Conservation (phyloP, 2,797 vertebrate species). For the Semotilus atromaculatus region DNA sequence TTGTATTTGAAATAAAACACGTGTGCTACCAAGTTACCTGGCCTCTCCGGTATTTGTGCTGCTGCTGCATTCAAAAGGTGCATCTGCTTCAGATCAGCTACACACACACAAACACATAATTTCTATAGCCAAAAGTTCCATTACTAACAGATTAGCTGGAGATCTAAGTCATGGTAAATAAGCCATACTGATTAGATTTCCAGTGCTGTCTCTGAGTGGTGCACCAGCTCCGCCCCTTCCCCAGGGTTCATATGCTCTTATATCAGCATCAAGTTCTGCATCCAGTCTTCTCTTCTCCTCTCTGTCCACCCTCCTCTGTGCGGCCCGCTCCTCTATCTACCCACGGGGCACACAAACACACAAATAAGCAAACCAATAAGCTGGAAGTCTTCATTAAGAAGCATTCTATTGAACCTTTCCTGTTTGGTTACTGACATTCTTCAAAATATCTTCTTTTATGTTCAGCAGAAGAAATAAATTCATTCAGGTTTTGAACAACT, state of each 20-base stretch:
- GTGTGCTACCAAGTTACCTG: conserved; percentile 80
- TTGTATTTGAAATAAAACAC: conserved; percentile 63
- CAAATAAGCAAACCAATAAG: neutral
- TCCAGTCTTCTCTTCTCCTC: conserved; percentile 84
- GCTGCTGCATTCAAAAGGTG: conserved; percentile 88
- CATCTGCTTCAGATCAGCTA: conserved; percentile 93
- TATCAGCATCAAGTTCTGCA: conserved; percentile 86
- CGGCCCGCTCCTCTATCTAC: conserved; percentile 88
- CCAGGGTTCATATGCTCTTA: conserved; percentile 90
- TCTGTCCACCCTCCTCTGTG: conserved; percentile 79
- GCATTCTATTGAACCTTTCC: neutral
- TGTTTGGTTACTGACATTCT: too few relatives aligned
- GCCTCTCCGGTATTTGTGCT: conserved; percentile 81
- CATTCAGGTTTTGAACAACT: too few relatives aligned
- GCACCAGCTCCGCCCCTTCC: conserved; percentile 92
- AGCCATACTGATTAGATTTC: conserved; percentile 89
- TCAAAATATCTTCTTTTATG: too few relatives aligned
- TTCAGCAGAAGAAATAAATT: too few relatives aligned
- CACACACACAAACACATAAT: neutral
- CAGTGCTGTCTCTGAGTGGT: conserved; percentile 86
- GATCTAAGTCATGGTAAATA: neutral
- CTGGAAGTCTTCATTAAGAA: neutral
- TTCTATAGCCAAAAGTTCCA: neutral
- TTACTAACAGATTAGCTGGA: neutral
- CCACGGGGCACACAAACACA: neutral